Conservation (phyloP, 2,888 invertebrate species). For the Pharmacophagus antenor region DNA sequence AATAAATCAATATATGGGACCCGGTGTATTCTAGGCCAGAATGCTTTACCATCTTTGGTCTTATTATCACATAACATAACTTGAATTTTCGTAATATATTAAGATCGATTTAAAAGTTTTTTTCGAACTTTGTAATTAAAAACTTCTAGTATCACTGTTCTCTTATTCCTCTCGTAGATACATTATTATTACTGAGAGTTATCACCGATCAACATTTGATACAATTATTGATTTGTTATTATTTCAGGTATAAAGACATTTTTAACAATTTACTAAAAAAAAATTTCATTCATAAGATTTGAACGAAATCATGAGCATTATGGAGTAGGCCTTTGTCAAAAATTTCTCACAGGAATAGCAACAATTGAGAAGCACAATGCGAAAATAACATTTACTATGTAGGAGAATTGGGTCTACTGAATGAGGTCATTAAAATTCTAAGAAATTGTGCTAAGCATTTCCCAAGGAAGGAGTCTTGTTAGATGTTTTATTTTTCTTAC, state of each 20-base stretch:
- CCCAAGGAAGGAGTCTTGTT: slow-evolving; percentile 7
- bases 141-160: too few species aligned
- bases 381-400: slow-evolving; percentile 31
- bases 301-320: not conserved
- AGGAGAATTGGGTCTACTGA: slow-evolving; percentile 18
- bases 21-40: too few species aligned
- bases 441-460: slow-evolving; percentile 20
- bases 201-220: too few species aligned
- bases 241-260: not conserved
- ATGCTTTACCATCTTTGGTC: too few species aligned
- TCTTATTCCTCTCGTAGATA: too few species aligned
- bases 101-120: too few species aligned
- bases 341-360: slow-evolving; percentile 20
- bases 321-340: not conserved
- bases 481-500: slow-evolving; percentile 7
- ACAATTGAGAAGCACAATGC: slow-evolving; percentile 17
- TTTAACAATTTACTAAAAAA: not conserved
- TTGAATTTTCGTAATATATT: too few species aligned
- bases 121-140: too few species aligned
- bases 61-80: too few species aligned
- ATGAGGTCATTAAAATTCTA: slow-evolving; percentile 30
- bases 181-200: too few species aligned
- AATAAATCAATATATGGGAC: too few species aligned
- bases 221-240: too few species aligned
- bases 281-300: not conserved